A percentile compares a stretch with the other conserved stretches of the same genome.
Conservation (phyloP, 2,888 invertebrate genomes). For the Trichogramma dendrolimi region DNA sequence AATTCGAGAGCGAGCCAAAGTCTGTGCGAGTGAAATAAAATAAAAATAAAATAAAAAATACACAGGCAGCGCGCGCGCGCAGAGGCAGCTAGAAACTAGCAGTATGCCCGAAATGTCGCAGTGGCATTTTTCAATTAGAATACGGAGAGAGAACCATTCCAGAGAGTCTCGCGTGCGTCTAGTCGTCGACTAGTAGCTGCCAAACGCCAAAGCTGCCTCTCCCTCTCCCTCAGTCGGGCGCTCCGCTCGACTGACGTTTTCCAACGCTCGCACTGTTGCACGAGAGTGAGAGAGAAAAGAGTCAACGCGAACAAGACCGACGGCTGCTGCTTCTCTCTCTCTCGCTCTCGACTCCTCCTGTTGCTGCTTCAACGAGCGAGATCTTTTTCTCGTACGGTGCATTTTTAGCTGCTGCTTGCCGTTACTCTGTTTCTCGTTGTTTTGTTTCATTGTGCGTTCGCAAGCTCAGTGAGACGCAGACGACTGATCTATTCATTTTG, state of each 20-base stretch:
- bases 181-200: neutral
- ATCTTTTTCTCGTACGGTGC: too few relatives aligned
- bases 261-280: too few relatives aligned
- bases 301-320: constrained; percentile 24
- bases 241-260: constrained; percentile 1
- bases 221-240: constrained; percentile 13
- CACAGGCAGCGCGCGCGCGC: neutral
- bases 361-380: neutral
- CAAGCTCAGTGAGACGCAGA: too few relatives aligned
- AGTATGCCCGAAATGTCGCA: constrained; percentile 16
- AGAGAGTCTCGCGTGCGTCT: too few relatives aligned
- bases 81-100: constrained; percentile 15
- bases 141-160: neutral
- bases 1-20: too few relatives aligned
- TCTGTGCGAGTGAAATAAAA: too few relatives aligned
- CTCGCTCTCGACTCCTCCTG: constrained; percentile 1
- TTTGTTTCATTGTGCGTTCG: neutral
- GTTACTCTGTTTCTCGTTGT: neutral
- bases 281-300: constrained; percentile 17
- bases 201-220: neutral
- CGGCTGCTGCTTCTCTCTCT: constrained; percentile 19
- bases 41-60: too few relatives aligned
- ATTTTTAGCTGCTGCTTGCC: too few relatives aligned
- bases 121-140: constrained; percentile 30
- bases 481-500: too few relatives aligned